phyloP scores from a whole-genome alignment of 1,140 invertebrate genomes.

The Macrocentrus cingulum region DNA sequence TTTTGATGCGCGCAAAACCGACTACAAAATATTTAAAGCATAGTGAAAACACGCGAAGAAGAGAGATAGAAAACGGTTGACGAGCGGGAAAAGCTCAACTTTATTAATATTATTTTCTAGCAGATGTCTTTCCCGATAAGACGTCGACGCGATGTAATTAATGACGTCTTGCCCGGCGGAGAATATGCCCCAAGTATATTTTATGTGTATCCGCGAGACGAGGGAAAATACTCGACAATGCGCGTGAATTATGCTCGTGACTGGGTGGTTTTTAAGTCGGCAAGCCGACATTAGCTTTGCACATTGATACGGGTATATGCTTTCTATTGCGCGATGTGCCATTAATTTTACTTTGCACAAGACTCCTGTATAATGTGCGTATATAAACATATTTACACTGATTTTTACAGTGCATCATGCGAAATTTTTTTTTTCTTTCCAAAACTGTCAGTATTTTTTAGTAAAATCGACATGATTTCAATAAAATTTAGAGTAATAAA shows the following conservation, averaged over 20 bases:
- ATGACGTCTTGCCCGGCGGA: slow-evolving; percentile 46
- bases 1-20: no score
- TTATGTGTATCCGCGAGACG: slow-evolving; percentile 11
- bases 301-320: slow-evolving; percentile 49
- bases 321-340: slow-evolving; percentile 30
- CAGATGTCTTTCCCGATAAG: slow-evolving; percentile 59
- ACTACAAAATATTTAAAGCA: no score
- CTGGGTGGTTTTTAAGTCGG: slow-evolving; percentile 58
- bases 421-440: no score
- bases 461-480: no score
- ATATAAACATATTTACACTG: background rate
- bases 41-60: background rate
- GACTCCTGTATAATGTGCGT: slow-evolving; percentile 2
- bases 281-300: slow-evolving; percentile 55
- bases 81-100: slow-evolving; percentile 36
- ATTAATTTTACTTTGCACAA: slow-evolving; percentile 57
- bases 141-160: slow-evolving; percentile 54
- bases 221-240: slow-evolving; percentile 46
- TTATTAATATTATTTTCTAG: slow-evolving; percentile 61
- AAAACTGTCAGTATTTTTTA: no score
- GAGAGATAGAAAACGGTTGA: background rate
- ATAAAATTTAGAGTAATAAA: no score
- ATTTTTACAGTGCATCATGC: background rate
- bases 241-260: slow-evolving; percentile 58
- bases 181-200: slow-evolving; percentile 34